These are phyloP conservation scores for Parnassius mnemosyne DNA, from an alignment of 2,888 invertebrate genomes.

Conservation along the genomic window DNA sequence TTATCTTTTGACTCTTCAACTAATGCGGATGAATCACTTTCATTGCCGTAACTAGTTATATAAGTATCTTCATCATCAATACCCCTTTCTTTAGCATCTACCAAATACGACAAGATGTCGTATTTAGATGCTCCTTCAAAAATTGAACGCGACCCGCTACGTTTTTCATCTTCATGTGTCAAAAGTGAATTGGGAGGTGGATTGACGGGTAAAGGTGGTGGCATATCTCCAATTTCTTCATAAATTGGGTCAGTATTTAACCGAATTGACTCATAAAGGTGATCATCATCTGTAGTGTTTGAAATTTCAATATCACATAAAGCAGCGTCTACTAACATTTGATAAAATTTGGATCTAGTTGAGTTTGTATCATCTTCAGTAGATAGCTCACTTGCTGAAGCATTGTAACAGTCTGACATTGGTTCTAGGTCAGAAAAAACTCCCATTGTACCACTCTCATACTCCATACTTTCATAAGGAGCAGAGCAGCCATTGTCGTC, in stretches of 20 bases:
- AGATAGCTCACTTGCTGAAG: constrained; percentile 83
- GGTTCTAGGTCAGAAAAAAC: constrained; percentile 77
- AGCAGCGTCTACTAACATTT: constrained; percentile 85
- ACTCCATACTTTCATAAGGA: constrained; percentile 88
- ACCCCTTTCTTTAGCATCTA: constrained; percentile 90
- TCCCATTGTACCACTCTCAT: constrained; percentile 80
- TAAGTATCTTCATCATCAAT: constrained; percentile 86
- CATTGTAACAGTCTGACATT: constrained; percentile 87
- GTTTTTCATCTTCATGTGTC: constrained; percentile 85
- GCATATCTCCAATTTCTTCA: constrained; percentile 87
- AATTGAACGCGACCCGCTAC: constrained; percentile 84
- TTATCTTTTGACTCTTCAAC: constrained; percentile 81
- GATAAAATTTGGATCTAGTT: constrained; percentile 86
- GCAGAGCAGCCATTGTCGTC: constrained; percentile 83
- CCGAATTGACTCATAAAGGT: constrained; percentile 87
- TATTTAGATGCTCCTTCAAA: constrained; percentile 93
- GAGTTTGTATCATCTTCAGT: constrained; percentile 83
- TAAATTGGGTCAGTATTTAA: constrained; percentile 87
- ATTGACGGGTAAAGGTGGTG: constrained; percentile 88
- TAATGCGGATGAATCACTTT: constrained; percentile 72
- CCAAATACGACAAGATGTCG: constrained; percentile 93
- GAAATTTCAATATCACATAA: constrained; percentile 84
- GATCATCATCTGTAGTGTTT: constrained; percentile 82
- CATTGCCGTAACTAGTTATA: constrained; percentile 81
- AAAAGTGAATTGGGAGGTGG: constrained; percentile 87